Base-by-base conservation (phyloP, 2,797 vertebrate species). In the Phataginus tetradactyla region DNA sequence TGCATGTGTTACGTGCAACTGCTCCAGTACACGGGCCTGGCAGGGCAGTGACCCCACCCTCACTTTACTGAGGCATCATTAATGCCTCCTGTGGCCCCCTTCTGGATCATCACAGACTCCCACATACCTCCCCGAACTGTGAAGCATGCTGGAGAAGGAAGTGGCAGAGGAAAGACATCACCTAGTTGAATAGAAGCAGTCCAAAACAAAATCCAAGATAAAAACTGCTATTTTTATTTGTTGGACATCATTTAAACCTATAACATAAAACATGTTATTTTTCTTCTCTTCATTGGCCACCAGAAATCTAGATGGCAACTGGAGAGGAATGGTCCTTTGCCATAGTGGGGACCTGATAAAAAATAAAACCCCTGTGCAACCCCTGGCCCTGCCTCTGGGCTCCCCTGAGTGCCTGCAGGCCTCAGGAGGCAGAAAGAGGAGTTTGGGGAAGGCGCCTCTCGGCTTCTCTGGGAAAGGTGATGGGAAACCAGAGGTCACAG, bases 171-270 rank as follows among this genome's bases (percentile, higher is more conserved):
- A 75, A 45, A 69, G 32, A 34, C 29, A 53, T 71, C 18, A 77
- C 51, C 27, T 68, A 37, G 18, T 20, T 63, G 57, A 92, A 87
- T 1, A 87, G 64, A 87, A 79, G 77, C 15, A 91, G n/a, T 87
- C 57, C 81, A 78, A 78, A 57, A 51, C 34, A 80, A 77, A 91
- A 49, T 45, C 29, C 68, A 66, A 77, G 66, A 86, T 59, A 81
- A 57, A 83, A 84, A 77, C 15, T 37, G 23, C 13, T 34, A 72
- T 59, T 95, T 98, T 97, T 93, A 98, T 96, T 97, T 89, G 61
- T 32, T 88, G 34, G 86, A 86, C 68, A 80, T 79, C 90, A 91
- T 72, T 89, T 81, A 92, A 93, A 92, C 81, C 66, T 45, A 3
- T 78, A 79, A 96, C 91, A 90, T 68, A 64, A 91, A 86, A 87